phyloP scores from a whole-genome alignment of 1,140 invertebrate genomes.

The Meteorus sp. region DNA sequence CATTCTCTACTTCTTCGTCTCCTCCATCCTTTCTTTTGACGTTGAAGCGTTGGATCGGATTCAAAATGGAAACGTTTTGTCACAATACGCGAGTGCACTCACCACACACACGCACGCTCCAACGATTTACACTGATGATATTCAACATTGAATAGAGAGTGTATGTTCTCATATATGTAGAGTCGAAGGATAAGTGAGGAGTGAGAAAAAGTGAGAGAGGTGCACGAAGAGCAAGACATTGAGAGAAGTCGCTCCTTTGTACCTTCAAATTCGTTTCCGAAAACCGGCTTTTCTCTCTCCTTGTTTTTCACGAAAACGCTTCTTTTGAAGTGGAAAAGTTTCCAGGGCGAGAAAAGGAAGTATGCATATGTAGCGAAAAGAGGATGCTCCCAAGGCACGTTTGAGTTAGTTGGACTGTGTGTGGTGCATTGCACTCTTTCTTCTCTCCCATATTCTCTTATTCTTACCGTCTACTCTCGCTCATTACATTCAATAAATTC shows the following conservation, averaged over 20 bases:
- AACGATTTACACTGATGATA: conserved; percentile 24
- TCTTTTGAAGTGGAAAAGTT: conserved; percentile 25
- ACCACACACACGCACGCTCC: conserved; percentile 12
- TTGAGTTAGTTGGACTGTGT: conserved; percentile 39
- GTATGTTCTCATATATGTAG: neutral
- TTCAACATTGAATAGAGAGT: conserved; percentile 5
- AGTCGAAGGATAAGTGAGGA: neutral
- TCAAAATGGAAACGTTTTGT: conserved; percentile 27
- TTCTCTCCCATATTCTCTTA: conserved; percentile 6
- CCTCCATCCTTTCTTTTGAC: neutral
- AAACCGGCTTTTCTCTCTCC: too few species aligned
- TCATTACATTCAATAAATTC: conserved; percentile 5
- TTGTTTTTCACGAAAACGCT: conserved; percentile 19
- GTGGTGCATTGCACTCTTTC: conserved; percentile 25
- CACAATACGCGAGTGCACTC: neutral
- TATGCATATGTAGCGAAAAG: neutral
- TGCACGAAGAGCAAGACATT: neutral
- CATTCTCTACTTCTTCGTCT: conserved; percentile 10
- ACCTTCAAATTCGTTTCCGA: conserved; percentile 25
- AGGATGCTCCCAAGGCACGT: conserved; percentile 34
- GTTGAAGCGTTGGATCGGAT: conserved; percentile 21
- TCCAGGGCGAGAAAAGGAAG: conserved; percentile 1
- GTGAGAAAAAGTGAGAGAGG: neutral
- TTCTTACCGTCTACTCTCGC: conserved; percentile 11
- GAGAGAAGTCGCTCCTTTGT: conserved; percentile 19